A percentile compares a stretch with the other conserved stretches of the same genome.
These are phyloP conservation scores for Eulemur rubriventer DNA, from an alignment of 2,797 vertebrate species.

Conservation along the genomic window DNA sequence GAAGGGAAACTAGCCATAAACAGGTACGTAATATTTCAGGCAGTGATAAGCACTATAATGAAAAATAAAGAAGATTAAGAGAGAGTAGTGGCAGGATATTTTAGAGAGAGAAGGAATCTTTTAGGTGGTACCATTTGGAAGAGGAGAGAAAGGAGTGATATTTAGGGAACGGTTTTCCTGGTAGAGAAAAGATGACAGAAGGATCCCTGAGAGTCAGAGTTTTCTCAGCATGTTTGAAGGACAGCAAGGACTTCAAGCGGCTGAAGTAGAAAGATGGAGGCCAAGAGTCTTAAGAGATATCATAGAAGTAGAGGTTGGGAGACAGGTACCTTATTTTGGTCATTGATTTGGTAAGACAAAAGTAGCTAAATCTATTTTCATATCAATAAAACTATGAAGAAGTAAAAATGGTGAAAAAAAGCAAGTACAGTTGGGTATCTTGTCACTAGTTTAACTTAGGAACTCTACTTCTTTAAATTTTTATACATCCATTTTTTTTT, in stretches of 20 bases:
- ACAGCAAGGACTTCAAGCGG: not conserved
- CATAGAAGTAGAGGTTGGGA: not conserved
- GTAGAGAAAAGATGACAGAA: not conserved
- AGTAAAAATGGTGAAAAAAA: not conserved
- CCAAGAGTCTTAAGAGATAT: not conserved
- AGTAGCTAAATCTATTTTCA: not conserved
- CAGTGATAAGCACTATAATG: not conserved
- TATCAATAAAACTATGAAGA: not conserved
- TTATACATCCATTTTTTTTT: not conserved
- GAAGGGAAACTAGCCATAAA: not conserved
- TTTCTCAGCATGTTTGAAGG: not conserved
- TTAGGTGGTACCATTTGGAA: not conserved
- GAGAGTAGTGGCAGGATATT: not conserved
- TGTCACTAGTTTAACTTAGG: not conserved
- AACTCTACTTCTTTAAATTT: not conserved
- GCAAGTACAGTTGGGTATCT: not conserved
- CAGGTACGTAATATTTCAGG: not conserved
- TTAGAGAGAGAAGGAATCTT: not conserved
- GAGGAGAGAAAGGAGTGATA: not conserved
- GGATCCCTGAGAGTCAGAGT: not conserved
- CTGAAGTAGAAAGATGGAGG: not conserved
- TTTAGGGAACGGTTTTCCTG: not conserved
- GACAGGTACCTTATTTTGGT: not conserved
- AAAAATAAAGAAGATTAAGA: not conserved
- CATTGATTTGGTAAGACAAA: not conserved